A percentile compares a stretch with the other conserved stretches of the same genome.
Evolutionary conservation across 2,797 vertebrate genomes (phyloP).

Genomic region (Coreius guichenoti): DNA sequence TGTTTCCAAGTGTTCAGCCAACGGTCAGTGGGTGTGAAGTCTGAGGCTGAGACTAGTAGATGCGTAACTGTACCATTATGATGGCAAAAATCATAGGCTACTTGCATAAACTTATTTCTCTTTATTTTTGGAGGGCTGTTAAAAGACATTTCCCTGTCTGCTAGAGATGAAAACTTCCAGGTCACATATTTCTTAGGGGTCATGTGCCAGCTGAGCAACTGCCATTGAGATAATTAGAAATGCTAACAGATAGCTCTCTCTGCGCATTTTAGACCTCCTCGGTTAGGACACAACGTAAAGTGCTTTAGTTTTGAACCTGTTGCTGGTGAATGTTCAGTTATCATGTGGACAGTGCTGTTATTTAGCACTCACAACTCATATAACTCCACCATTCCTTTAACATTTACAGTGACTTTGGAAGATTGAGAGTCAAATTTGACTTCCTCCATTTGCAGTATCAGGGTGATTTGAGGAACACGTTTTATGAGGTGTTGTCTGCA

Average conservation of each 20-base stretch:
- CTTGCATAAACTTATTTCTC: background rate
- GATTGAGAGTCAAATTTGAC: conserved; percentile 9
- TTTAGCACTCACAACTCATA: background rate
- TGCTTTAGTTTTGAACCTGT: background rate
- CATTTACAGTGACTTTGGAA: conserved; percentile 17
- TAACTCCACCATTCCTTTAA: background rate
- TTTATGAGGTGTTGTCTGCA: conserved; percentile 58
- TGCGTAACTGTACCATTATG: too few species aligned
- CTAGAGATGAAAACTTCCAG: background rate
- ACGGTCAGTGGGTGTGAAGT: too few species aligned
- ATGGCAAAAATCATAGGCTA: background rate
- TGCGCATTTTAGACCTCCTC: background rate
- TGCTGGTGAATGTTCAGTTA: background rate
- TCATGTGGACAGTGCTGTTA: background rate
- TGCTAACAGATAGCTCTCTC: background rate
- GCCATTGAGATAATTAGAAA: background rate
- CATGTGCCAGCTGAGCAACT: background rate
- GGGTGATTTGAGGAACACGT: conserved; percentile 58
- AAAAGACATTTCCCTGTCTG: background rate
- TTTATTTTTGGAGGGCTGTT: background rate
- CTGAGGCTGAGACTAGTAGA: too few species aligned
- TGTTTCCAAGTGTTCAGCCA: too few species aligned
- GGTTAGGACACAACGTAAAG: background rate
- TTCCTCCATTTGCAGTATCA: background rate
- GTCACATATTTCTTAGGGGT: background rate